Percentiles rank a stretch among this genome's conserved stretches.
phyloP scores from a whole-genome alignment of 2,888 invertebrate genomes.

The Diogma glabrata region DNA sequence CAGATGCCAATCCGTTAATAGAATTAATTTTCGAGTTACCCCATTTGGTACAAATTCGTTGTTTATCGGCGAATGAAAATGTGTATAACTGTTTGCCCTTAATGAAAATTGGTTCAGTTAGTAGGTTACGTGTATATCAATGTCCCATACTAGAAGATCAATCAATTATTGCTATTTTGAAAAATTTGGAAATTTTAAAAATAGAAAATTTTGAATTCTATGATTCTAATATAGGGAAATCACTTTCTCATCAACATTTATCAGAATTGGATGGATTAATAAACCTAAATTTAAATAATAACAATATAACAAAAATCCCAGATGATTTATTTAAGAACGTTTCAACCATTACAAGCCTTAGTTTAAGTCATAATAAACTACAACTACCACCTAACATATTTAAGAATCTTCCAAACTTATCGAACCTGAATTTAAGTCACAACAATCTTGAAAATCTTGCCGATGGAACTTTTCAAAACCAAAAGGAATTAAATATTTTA shows the following conservation, averaged over 20 bases:
- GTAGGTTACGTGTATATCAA: conserved; percentile 29
- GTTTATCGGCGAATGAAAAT: conserved; percentile 26
- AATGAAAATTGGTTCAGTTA: conserved; percentile 27
- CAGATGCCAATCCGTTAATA: conserved; percentile 27
- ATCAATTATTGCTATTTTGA: conserved; percentile 34
- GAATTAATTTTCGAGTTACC: conserved; percentile 28
- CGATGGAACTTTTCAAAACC: conserved; percentile 47
- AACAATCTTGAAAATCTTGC: conserved; percentile 53
- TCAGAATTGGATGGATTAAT: conserved; percentile 43
- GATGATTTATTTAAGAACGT: conserved; percentile 49
- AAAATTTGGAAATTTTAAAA: conserved; percentile 29
- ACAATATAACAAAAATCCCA: conserved; percentile 47
- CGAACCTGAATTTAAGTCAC: conserved; percentile 51
- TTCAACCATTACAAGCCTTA: conserved; percentile 48
- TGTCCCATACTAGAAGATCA: conserved; percentile 35
- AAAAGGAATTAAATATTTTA: conserved; percentile 46
- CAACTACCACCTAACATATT: conserved; percentile 46
- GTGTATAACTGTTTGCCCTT: conserved; percentile 29
- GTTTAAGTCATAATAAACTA: conserved; percentile 49
- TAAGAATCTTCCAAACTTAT: conserved; percentile 42
- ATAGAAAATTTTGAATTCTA: conserved; percentile 40
- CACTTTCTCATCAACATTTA: conserved; percentile 46
- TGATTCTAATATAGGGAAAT: conserved; percentile 38
- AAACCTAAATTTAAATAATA: conserved; percentile 46
- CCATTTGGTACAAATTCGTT: conserved; percentile 30